Conservation (phyloP, 2,888 invertebrate species). For the Cheilosia grossa region DNA sequence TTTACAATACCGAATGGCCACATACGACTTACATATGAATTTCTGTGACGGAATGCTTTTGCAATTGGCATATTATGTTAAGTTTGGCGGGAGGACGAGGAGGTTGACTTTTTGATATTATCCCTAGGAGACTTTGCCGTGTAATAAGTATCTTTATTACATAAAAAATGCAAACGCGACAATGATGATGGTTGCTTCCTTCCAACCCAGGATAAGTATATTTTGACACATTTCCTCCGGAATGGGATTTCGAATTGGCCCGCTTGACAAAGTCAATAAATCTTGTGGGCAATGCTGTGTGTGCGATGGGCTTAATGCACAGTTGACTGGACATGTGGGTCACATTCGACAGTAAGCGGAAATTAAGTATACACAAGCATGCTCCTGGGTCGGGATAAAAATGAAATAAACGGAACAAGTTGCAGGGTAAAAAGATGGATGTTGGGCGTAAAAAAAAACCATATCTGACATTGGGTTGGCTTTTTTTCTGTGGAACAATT, state of each 20-base stretch:
- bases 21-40: constrained; percentile 49
- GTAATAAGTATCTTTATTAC: constrained; percentile 41
- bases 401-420: neutral
- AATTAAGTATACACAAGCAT: constrained; percentile 9
- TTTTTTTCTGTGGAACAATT: neutral
- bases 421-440: neutral
- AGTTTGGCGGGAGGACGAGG: neutral
- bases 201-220: neutral
- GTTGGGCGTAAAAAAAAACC: neutral
- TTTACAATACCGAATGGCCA: constrained; percentile 68
- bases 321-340: constrained; percentile 46
- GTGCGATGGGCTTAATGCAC: constrained; percentile 18
- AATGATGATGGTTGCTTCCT: constrained; percentile 1
- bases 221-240: constrained; percentile 41
- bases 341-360: constrained; percentile 39
- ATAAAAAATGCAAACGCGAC: constrained; percentile 43
- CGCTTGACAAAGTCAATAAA: constrained; percentile 44
- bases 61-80: constrained; percentile 59
- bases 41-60: constrained; percentile 50
- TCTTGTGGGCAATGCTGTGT: constrained; percentile 21
- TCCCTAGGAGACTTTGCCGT: constrained; percentile 17
- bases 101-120: constrained; percentile 1
- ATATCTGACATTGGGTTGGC: neutral
- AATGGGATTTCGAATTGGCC: constrained; percentile 34
- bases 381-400: constrained; percentile 6